These are phyloP conservation scores for Laodelphax striatellus DNA, from an alignment of 1,140 invertebrate species.

Conservation along the genomic window DNA sequence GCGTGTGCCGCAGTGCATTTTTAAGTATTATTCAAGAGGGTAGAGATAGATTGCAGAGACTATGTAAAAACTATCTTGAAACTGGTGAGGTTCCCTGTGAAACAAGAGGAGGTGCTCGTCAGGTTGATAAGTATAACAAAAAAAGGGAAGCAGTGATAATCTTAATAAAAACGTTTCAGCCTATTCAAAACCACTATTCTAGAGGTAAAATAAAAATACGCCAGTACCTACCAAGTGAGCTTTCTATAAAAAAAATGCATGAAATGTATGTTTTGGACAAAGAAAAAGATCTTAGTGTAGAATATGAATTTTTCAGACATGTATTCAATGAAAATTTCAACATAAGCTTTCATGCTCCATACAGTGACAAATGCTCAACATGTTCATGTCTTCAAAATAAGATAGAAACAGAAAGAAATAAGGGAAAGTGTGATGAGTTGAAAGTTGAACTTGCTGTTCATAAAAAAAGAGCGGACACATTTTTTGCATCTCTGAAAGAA, in stretches of 20 bases:
- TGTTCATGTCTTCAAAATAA: constrained; percentile 2
- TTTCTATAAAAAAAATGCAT: constrained; percentile 3
- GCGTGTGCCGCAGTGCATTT: neutral
- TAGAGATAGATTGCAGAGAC: constrained; percentile 2
- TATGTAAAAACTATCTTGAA: constrained; percentile 8
- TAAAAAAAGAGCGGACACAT: constrained; percentile 4
- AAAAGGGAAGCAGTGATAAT: neutral
- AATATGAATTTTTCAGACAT: constrained; percentile 4
- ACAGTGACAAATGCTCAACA: constrained; percentile 7
- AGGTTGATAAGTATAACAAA: no score
- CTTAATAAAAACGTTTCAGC: constrained; percentile 1
- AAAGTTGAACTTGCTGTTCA: neutral
- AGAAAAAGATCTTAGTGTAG: neutral
- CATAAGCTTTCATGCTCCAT: constrained; percentile 5
- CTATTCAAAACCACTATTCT: constrained; percentile 7
- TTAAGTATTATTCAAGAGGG: neutral
- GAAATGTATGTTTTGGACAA: neutral
- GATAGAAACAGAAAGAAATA: neutral
- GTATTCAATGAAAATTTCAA: neutral
- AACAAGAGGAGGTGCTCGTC: neutral
- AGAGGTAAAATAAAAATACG: neutral
- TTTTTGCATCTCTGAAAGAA: neutral
- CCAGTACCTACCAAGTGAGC: constrained; percentile 5
- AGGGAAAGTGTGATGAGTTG: neutral
- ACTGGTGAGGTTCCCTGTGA: neutral